Conservation (phyloP, 2,797 vertebrate species). For the Pipistrellus pipistrellus region DNA sequence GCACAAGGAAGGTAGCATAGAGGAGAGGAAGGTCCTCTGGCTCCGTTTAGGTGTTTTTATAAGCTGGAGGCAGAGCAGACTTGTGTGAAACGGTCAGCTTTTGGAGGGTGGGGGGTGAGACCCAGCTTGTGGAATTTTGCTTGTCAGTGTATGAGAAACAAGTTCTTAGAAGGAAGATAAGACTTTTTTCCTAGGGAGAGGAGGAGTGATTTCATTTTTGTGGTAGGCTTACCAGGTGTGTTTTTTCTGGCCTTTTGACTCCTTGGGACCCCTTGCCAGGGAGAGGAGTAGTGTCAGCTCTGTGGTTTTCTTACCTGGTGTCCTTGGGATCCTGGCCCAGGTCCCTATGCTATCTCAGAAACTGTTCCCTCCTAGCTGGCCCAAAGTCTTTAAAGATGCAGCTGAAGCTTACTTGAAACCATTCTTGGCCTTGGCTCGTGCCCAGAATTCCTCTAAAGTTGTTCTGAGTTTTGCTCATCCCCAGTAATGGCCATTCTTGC, state of each 20-base stretch:
- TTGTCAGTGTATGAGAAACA: background rate
- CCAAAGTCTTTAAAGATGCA: background rate
- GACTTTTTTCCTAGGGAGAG: background rate
- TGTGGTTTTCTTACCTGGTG: background rate
- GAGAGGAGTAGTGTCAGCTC: background rate
- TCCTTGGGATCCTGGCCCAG: background rate
- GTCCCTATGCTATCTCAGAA: background rate
- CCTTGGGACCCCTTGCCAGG: background rate
- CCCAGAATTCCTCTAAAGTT: background rate
- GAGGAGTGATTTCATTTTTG: background rate
- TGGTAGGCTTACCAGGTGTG: background rate
- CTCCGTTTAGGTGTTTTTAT: background rate
- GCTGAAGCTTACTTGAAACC: constrained; percentile 50
- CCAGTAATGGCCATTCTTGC: background rate
- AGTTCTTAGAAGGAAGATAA: background rate
- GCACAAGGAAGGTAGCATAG: background rate
- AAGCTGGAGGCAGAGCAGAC: background rate
- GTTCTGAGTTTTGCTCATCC: background rate
- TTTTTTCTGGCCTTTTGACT: background rate
- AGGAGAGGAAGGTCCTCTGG: background rate
- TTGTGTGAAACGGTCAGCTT: background rate
- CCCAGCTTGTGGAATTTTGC: background rate
- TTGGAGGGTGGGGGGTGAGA: background rate
- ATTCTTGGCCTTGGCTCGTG: background rate
- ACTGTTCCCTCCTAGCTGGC: background rate